Base-by-base conservation (phyloP, 2,113 vertebrate species). In the Agapornis roseicollis region DNA sequence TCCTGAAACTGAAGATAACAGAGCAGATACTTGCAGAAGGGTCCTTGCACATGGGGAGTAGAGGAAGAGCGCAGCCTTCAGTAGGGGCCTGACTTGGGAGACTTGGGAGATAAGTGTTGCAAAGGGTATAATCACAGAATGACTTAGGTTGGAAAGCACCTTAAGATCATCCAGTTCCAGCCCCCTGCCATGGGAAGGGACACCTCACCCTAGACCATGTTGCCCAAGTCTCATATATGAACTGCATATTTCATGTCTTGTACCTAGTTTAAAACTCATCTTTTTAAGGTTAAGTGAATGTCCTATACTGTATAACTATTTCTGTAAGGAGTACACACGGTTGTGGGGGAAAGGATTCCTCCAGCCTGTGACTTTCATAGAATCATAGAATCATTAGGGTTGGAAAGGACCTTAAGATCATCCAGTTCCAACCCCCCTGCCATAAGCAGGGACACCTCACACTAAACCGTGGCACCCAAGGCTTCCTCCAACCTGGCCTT, bases 21-120 rank as follows among this genome's bases (percentile, higher is more conserved):
- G 66, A 58, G 37, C 29, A 31, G 56, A 11, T 42, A 6, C 9
- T 70, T 55, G 56, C 35, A 35, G 85, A 53, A 60, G 33, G 17
- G 35, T 58, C 31, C 7, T 27, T 23, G 55, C 27, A 6, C 0
- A 0, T 25, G 18, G 37, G 28, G 23, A 39, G 52, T 2, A 11
- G 53, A 72, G 18, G 35, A 41, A 7, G 33, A 63, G 12, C 0
- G 0, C 28, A 25, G n/a, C 53, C 28, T 71, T 71, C 5, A 5
- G 28, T 3, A 55, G 35, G 33, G 13, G 2, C n/a, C 39, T 41
- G 7, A n/a, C 20, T 64, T 33, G 42, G 6, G n/a, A n/a, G n/a
- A 8, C 27, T 53, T 10, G 2, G 29, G 49, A 80, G 53, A 5
- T 6, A 16, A 22, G 35, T 25, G 15, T 74, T 84, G 13, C 17